Base-by-base conservation (phyloP, 2,888 invertebrate species). In the Drosophila borborema region DNA sequence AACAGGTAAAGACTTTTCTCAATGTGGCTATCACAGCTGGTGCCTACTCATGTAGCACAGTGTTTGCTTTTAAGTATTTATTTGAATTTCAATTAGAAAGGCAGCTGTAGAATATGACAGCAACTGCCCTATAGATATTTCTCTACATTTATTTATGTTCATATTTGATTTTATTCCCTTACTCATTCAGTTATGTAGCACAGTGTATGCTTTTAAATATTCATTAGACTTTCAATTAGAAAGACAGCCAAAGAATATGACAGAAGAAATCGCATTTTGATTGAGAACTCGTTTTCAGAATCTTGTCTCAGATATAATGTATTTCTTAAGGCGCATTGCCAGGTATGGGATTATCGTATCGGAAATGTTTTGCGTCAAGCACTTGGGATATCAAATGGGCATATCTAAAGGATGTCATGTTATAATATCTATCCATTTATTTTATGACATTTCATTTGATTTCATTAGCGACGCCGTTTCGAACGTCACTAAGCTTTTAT, bases 391-490 rank as follows among this genome's bases (percentile, higher is more conserved):
- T 71, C 74, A 70, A 72, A 74, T 41, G 70, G 85, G 66, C 82
- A 88, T 85, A 83, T 88, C 86, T 83, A 83, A 81, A 86, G 84
- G 84, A 85, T 86, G 84, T 89, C 89, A 89, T 75, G 74, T 74
- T 73, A 55, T 72, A 54, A 64, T 63, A 70, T 72, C 67, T 83
- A 73, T 72, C 73, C 82, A 88, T 86, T 77, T 81, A 83, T 68
- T 74, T 67, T 66, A 74, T 73, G 74, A 72, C 81, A 82, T 65
- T 86, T 73, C 66, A 76, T 71, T 68, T 71, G 85, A 87, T 89
- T 89, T 81, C 81, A 85, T 85, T 81, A 89, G 85, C 87, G 66
- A 67, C 59, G 68, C 60, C 69, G 69, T 31, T 49, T 28, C 12
- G 34, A 54, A 48, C 40, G 62, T 67, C 63, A 83, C 65, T 65